Percentiles rank a stretch among this genome's conserved stretches.
Evolutionary conservation across 2,113 vertebrate species (phyloP).

Genomic region (Lipophrys pholis): DNA sequence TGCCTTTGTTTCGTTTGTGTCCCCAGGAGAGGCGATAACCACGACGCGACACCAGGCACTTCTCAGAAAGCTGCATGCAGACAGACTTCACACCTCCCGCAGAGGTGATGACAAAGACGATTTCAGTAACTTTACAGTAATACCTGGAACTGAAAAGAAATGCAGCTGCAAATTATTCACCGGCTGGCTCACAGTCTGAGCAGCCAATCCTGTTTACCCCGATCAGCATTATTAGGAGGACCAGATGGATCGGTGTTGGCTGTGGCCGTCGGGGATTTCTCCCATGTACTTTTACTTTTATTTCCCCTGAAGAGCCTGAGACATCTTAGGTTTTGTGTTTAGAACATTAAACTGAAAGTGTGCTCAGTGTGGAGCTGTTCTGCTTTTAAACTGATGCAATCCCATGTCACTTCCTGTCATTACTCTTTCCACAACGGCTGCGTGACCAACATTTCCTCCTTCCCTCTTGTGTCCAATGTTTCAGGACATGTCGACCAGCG

Average conservation of each 20-base stretch:
- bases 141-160: accelerated
- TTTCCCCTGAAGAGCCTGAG: background rate
- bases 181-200: too few relatives aligned
- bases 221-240: too few relatives aligned
- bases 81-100: background rate
- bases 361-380: background rate
- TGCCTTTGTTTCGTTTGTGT: too few relatives aligned
- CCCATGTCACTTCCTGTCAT: constrained; percentile 20
- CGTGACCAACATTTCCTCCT: background rate
- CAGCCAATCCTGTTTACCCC: too few relatives aligned
- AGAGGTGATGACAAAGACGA: background rate
- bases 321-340: constrained; percentile 1
- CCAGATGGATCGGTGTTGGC: too few relatives aligned
- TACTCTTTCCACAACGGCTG: background rate
- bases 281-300: too few relatives aligned
- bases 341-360: constrained; percentile 14
- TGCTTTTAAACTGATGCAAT: background rate
- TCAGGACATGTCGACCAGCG: too few relatives aligned
- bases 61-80: background rate
- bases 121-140: background rate
- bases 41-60: background rate
- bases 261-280: too few relatives aligned
- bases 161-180: background rate
- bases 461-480: background rate
- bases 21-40: too few relatives aligned